phyloP scores from a whole-genome alignment of 92 coral and sea anemone genomes.

The Siderastrea radians region DNA sequence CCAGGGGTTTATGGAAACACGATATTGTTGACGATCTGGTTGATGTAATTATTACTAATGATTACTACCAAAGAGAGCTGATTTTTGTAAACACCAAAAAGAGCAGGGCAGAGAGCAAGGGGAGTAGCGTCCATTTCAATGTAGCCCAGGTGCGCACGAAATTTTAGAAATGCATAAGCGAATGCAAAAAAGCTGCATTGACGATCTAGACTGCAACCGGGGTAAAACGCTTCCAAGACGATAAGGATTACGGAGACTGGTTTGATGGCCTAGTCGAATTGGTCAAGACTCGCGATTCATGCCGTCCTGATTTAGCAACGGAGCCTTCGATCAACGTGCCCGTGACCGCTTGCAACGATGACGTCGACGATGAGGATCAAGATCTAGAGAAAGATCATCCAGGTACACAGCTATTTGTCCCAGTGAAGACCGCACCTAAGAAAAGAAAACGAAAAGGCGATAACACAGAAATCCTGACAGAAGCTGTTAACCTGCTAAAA shows the following conservation, averaged over 20 bases:
- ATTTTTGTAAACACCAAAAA: background rate
- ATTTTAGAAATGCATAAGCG: background rate
- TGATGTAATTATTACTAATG: background rate
- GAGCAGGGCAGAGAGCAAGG: background rate
- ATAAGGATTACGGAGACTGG: background rate
- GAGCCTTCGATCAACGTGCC: constrained; percentile 10
- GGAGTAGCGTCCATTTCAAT: constrained; percentile 3
- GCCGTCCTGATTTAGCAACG: constrained; percentile 28
- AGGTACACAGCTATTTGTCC: constrained; percentile 4
- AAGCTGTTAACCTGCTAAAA: background rate
- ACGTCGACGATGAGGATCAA: background rate
- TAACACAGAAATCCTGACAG: constrained; percentile 2
- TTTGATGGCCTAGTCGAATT: background rate
- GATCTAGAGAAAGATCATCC: background rate
- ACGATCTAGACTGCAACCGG: constrained; percentile 6
- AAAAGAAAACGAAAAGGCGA: constrained; percentile 14
- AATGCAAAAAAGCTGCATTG: background rate
- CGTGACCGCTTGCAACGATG: constrained; percentile 15
- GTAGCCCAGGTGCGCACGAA: constrained; percentile 14
- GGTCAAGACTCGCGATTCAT: constrained; percentile 6
- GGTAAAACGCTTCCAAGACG: background rate
- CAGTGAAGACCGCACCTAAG: background rate
- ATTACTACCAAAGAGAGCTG: constrained; percentile 14
- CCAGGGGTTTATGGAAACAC: constrained; percentile 6
- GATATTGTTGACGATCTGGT: constrained; percentile 12